These are phyloP conservation scores for Distichodus sexfasciatus DNA, from an alignment of 2,797 vertebrate genomes.

Conservation along the genomic window DNA sequence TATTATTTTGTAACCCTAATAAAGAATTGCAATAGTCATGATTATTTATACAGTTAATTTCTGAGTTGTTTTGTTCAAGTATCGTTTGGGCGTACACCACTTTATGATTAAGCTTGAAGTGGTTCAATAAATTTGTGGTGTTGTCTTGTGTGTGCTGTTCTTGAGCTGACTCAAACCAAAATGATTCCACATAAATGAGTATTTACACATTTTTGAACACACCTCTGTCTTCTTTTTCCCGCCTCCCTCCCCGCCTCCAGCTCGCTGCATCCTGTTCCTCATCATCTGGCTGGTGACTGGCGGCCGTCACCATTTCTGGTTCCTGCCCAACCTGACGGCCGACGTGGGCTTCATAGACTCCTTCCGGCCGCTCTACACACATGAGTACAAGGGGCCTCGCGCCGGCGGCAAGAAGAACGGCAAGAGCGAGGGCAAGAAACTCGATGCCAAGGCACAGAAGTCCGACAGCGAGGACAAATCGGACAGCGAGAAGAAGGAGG, in stretches of 20 bases:
- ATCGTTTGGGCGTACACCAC: no score
- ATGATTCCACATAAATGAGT: no score
- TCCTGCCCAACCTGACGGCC: conserved; percentile 96
- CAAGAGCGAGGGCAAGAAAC: conserved; percentile 66
- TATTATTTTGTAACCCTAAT: no score
- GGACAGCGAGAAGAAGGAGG: conserved; percentile 89
- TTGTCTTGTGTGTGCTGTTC: no score
- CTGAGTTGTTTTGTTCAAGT: no score
- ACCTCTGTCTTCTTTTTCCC: background rate
- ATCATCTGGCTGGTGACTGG: conserved; percentile 97
- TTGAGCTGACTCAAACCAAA: no score
- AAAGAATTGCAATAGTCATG: no score
- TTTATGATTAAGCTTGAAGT: no score
- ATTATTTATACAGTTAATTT: no score
- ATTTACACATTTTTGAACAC: background rate
- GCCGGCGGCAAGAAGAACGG: conserved; percentile 81
- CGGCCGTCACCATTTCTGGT: conserved; percentile 99
- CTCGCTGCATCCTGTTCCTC: conserved; percentile 96
- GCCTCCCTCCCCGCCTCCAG: conserved; percentile 64
- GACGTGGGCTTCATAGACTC: conserved; percentile 99
- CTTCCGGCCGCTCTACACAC: conserved; percentile 96
- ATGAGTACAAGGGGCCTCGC: conserved; percentile 96
- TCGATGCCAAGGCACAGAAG: conserved; percentile 81
- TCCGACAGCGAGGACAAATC: conserved; percentile 93
- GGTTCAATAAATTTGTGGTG: no score